Evolutionary conservation across 2,113 vertebrate genomes (phyloP).

Genomic region (Seriola rivoliana): DNA sequence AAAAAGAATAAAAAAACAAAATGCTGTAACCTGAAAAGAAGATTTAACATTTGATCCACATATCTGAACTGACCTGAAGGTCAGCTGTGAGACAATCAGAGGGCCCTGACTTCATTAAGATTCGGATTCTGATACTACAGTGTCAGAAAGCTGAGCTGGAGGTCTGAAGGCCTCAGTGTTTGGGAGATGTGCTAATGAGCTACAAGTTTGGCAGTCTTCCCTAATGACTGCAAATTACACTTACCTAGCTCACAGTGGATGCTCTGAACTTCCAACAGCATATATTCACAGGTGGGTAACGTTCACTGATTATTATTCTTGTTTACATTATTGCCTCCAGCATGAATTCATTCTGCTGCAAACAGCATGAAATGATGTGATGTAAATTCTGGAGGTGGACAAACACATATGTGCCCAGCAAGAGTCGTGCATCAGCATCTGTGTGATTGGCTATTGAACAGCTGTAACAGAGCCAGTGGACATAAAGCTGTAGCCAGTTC

Average conservation of each 20-base stretch:
- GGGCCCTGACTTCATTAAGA: constrained; percentile 29
- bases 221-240: constrained; percentile 39
- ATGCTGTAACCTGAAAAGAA: background rate
- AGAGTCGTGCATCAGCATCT: constrained; percentile 29
- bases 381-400: constrained; percentile 28
- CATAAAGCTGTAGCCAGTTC: constrained; percentile 30
- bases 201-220: constrained; percentile 32
- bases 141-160: background rate
- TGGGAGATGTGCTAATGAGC: constrained; percentile 32
- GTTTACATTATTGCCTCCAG: constrained; percentile 16
- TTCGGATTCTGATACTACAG: constrained; percentile 5
- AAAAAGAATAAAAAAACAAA: constrained; percentile 5
- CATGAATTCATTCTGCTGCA: background rate
- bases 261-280: background rate
- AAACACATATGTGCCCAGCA: constrained; percentile 10
- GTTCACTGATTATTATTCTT: constrained; percentile 6
- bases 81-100: constrained; percentile 34
- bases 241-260: background rate
- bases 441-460: constrained; percentile 37
- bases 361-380: constrained; percentile 27
- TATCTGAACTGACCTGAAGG: constrained; percentile 1
- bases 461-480: constrained; percentile 47
- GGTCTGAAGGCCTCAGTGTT: background rate
- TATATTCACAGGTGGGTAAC: constrained; percentile 26
- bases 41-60: constrained; percentile 2